Conservation (phyloP, 2,113 vertebrate genomes). For the Microcebus jonahi region DNA sequence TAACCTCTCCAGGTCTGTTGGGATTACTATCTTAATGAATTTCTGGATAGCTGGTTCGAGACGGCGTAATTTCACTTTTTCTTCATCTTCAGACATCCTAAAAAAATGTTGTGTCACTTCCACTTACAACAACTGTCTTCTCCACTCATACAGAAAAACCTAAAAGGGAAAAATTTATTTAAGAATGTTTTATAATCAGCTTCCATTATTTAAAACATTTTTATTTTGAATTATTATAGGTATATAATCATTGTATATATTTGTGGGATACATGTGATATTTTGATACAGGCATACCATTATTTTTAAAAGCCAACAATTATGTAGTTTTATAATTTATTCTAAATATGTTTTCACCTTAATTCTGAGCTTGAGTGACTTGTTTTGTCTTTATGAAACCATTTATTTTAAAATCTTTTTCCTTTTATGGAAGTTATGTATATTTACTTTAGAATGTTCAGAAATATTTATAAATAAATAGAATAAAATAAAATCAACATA, state of each 20-base stretch:
- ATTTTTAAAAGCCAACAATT: slow-evolving; percentile 41
- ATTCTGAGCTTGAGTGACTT: slow-evolving; percentile 4
- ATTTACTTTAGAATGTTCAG: slow-evolving; percentile 23
- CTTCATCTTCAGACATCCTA: slow-evolving; percentile 93
- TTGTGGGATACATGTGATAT: no score
- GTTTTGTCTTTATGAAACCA: slow-evolving; percentile 49
- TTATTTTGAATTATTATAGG: no score
- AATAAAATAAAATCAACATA: slow-evolving; percentile 44
- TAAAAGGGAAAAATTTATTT: slow-evolving; percentile 67
- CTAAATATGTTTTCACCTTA: slow-evolving; percentile 37
- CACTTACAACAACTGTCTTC: slow-evolving; percentile 56
- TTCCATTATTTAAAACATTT: slow-evolving; percentile 39
- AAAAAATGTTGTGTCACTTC: slow-evolving; percentile 58
- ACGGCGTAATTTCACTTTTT: slow-evolving; percentile 93
- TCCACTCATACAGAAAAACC: slow-evolving; percentile 67
- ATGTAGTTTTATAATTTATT: slow-evolving; percentile 39
- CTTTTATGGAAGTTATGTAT: neutral
- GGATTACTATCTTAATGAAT: slow-evolving; percentile 97
- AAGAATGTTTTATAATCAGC: slow-evolving; percentile 29
- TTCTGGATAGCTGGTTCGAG: slow-evolving; percentile 96
- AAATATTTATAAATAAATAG: slow-evolving; percentile 32
- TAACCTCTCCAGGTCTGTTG: slow-evolving; percentile 97
- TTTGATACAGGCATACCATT: neutral
- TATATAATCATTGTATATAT: no score
- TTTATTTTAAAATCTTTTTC: slow-evolving; percentile 39